phyloP scores from a whole-genome alignment of 1,140 invertebrate species.

The Ceratoteleas bidentatus region DNA sequence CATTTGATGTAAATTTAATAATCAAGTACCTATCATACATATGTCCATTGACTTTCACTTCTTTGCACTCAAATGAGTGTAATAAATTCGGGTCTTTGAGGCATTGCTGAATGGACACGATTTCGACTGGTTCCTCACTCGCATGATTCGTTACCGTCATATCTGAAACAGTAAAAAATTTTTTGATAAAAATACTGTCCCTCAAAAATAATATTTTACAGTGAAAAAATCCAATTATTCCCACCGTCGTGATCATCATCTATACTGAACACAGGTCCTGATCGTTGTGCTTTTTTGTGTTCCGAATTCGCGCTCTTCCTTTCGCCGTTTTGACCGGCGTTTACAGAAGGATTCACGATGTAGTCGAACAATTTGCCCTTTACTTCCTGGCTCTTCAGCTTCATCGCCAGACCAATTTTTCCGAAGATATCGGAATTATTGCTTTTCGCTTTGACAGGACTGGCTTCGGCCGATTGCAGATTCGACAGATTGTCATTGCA shows the following conservation, averaged over 20 bases:
- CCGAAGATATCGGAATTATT: slow-evolving; percentile 86
- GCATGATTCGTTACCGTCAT: slow-evolving; percentile 78
- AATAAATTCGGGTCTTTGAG: slow-evolving; percentile 92
- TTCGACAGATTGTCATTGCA: slow-evolving; percentile 85
- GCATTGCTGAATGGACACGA: slow-evolving; percentile 88
- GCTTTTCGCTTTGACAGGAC: slow-evolving; percentile 75
- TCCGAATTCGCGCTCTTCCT: slow-evolving; percentile 91
- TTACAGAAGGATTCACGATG: slow-evolving; percentile 92
- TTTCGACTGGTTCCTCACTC: slow-evolving; percentile 85
- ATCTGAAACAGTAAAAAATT: slow-evolving; percentile 68
- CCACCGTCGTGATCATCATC: slow-evolving; percentile 92
- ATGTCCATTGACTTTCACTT: slow-evolving; percentile 93
- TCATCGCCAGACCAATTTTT: slow-evolving; percentile 90
- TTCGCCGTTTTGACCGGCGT: slow-evolving; percentile 80
- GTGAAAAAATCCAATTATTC: not conserved
- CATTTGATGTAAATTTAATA: too few species aligned
- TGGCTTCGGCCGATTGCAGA: slow-evolving; percentile 77
- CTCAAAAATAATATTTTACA: not conserved
- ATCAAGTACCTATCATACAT: slow-evolving; percentile 86
- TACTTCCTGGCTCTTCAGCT: slow-evolving; percentile 94
- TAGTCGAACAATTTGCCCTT: slow-evolving; percentile 97
- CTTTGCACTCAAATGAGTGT: slow-evolving; percentile 93
- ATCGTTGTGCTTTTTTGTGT: slow-evolving; percentile 91
- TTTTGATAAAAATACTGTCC: not conserved
- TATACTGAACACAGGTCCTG: slow-evolving; percentile 96